Conservation (phyloP, 2,888 invertebrate species). For the Leptinotarsa juncta region DNA sequence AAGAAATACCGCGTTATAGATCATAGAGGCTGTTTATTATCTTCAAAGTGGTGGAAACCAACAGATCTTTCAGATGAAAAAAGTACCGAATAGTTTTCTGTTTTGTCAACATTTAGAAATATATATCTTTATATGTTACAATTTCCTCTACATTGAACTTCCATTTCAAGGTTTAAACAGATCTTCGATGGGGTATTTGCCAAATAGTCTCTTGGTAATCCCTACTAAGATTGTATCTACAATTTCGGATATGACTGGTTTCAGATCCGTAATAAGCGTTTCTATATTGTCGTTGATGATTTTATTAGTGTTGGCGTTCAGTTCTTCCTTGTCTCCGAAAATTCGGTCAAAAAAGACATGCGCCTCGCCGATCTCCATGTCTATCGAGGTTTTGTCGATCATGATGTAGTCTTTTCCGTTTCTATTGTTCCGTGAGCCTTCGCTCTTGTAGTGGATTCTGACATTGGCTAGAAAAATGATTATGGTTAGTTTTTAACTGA, state of each 20-base stretch:
- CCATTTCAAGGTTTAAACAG: slow-evolving; percentile 54
- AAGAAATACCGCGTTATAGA: no score
- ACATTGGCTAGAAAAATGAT: slow-evolving; percentile 70
- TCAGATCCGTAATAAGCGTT: slow-evolving; percentile 73
- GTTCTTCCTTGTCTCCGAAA: slow-evolving; percentile 72
- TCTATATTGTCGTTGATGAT: slow-evolving; percentile 81
- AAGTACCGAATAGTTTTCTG: no score
- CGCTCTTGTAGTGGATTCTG: slow-evolving; percentile 69
- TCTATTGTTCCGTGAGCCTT: slow-evolving; percentile 67
- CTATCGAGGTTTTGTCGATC: slow-evolving; percentile 72
- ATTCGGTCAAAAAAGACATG: slow-evolving; percentile 74
- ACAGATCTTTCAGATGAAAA: no score
- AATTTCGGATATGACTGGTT: slow-evolving; percentile 72
- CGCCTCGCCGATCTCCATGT: slow-evolving; percentile 73
- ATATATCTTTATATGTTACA: no score
- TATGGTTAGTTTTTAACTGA: neutral
- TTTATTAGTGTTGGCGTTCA: slow-evolving; percentile 75
- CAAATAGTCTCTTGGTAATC: slow-evolving; percentile 68
- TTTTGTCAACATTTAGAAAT: no score
- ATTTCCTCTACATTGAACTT: no score
- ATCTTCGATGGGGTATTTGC: slow-evolving; percentile 67
- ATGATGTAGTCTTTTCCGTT: slow-evolving; percentile 69
- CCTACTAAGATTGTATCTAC: slow-evolving; percentile 67
- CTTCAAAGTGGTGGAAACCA: no score
- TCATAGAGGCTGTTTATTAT: no score